Conservation (phyloP, 2,797 vertebrate genomes). For the Columba guinea region DNA sequence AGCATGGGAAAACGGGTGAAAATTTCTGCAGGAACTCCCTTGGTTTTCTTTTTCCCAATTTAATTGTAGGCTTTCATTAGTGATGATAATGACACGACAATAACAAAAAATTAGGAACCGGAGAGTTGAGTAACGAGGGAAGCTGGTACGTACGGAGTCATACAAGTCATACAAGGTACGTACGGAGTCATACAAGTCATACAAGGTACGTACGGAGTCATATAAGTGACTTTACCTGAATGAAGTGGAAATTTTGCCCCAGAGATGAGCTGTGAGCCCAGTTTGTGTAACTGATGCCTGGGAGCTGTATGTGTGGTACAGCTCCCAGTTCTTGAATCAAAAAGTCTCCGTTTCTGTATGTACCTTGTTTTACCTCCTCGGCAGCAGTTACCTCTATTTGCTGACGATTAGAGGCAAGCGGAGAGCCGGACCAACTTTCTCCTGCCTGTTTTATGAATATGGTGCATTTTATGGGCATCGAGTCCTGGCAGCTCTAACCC, state of each 20-base stretch:
- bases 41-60: background rate
- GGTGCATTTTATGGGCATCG: background rate
- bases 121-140: background rate
- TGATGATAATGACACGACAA: background rate
- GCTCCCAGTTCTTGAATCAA: accelerated
- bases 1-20: background rate
- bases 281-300: accelerated
- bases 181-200: background rate
- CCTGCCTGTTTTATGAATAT: accelerated
- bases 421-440: background rate
- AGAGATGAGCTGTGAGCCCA: background rate
- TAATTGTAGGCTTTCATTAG: background rate
- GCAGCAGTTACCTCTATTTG: too few relatives aligned
- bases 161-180: accelerated
- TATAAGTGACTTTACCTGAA: background rate
- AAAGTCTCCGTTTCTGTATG: background rate
- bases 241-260: background rate
- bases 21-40: background rate
- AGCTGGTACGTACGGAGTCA: background rate
- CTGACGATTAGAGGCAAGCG: background rate
- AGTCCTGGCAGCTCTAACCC: background rate
- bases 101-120: background rate
- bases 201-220: accelerated
- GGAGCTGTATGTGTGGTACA: accelerated
- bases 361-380: background rate